phyloP scores from a whole-genome alignment of 2,113 vertebrate genomes.

The Gopherus evgoodei region DNA sequence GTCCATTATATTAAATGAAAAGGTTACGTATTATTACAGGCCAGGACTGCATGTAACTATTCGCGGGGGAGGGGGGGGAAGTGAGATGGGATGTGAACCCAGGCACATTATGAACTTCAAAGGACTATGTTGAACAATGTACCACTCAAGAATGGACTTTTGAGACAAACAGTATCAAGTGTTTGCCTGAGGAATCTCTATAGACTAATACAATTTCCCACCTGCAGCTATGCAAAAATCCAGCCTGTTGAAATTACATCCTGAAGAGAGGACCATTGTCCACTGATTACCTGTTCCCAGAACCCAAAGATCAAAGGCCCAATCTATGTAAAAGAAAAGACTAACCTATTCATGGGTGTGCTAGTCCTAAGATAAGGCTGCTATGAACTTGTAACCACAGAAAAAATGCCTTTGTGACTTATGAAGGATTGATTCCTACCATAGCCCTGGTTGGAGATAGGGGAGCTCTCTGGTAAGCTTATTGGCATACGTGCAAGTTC shows the following conservation, averaged over 20 bases:
- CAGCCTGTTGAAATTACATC: background rate
- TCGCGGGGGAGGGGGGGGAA: rapidly evolving
- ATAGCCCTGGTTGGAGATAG: background rate
- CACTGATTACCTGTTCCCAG: background rate
- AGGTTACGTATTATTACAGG: background rate
- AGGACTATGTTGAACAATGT: background rate
- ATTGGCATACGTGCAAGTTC: background rate
- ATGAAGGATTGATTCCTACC: background rate
- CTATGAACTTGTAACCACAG: background rate
- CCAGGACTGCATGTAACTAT: background rate
- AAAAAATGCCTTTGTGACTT: background rate
- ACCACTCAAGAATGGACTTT: background rate
- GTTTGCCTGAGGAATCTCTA: background rate
- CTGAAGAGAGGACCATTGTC: background rate
- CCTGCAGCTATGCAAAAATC: background rate
- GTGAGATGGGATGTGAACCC: background rate
- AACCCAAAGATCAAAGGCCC: background rate
- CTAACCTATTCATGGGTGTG: background rate
- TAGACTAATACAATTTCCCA: background rate
- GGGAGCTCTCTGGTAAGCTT: background rate
- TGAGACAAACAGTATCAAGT: background rate
- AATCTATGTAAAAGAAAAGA: background rate
- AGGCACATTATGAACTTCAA: background rate
- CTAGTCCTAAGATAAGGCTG: background rate
- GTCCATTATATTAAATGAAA: background rate